Percentiles rank a stretch among this genome's conserved stretches.
Evolutionary conservation across 1,140 invertebrate species (phyloP).

Genomic region (Heliconius nattereri): DNA sequence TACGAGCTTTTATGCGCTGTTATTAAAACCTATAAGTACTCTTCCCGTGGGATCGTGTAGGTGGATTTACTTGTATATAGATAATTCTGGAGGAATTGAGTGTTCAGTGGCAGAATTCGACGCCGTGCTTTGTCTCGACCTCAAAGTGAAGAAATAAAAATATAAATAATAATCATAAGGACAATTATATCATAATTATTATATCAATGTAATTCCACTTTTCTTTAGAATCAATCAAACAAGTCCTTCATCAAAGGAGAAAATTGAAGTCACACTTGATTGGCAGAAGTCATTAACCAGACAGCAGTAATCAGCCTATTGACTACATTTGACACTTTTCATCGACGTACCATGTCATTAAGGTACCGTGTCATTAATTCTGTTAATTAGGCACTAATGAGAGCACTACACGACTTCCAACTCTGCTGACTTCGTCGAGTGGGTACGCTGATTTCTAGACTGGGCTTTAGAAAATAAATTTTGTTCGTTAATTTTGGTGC

Average conservation of each 20-base stretch:
- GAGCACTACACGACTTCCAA: slow-evolving; percentile 4
- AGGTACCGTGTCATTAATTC: slow-evolving; percentile 11
- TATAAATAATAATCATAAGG: no score
- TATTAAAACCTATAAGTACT: no score
- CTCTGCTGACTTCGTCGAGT: not conserved
- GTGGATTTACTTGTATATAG: no score
- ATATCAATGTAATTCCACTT: not conserved
- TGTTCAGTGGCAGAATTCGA: no score
- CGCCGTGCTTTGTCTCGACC: no score
- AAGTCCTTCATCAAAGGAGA: not conserved
- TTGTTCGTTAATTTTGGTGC: not conserved
- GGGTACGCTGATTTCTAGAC: not conserved
- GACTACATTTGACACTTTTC: not conserved
- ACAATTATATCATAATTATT: no score
- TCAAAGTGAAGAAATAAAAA: no score
- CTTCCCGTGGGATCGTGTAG: no score
- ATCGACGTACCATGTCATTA: slow-evolving; percentile 3
- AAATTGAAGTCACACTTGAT: not conserved
- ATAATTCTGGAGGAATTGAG: no score
- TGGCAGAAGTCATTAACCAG: not conserved
- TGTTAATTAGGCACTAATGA: slow-evolving; percentile 12
- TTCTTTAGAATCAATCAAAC: not conserved
- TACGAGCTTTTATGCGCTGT: no score
- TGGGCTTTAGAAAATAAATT: not conserved
- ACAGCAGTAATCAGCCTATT: not conserved